Evolutionary conservation across 2,113 vertebrate species (phyloP), one percentile per base, ranked within the genome.

Genomic region (Tyrannus savana): DNA sequence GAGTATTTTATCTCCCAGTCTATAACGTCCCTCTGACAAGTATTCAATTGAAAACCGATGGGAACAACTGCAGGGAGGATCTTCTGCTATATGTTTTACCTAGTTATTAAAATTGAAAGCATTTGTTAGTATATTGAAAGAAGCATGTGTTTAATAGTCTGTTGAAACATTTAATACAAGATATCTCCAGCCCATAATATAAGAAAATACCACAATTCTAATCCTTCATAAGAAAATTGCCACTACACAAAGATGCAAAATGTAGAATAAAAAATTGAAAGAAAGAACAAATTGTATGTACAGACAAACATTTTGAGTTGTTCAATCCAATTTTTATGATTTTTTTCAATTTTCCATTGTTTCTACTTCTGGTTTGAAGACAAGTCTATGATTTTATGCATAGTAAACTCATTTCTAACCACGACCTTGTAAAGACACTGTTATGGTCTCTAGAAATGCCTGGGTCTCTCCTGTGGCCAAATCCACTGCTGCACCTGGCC

Each of bases 41-140:
- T 99, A 99, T 96, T 99, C 99, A 41, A 99, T 99, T 67, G 99
- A 99, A 91, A 99, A 99, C 55, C 98, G 98, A 96, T 99, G 99
- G 28, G 99, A 98, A 94, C 99, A 99, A 91, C 99, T 99, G 92
- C 99, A 99, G 28, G 99, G 99, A 62, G 98, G 99, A 69, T 99
- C 99, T 74, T 99, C 98, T 49, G 98, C 98, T 84, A 99, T 98
- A 75, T 98, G 98, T 35, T 98, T 99, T 87, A 99, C 99, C 99
- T 99, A 80, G 49, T 94, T 84, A 93, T 79, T 78, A 86, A 87
- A 96, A 89, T 94, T 46, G 19, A 86, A 93, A 90, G 33, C 12
- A 49, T 64, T 50, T 41, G 4, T 91, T 73, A 89, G 28, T 35
- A 62, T 83, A 85, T 76, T 76, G 46, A 91, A 27, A 89, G n/a